Percentiles rank a stretch among this genome's conserved stretches.
phyloP scores from a whole-genome alignment of 2,888 invertebrate species.

The Muschampia plurimacula region DNA sequence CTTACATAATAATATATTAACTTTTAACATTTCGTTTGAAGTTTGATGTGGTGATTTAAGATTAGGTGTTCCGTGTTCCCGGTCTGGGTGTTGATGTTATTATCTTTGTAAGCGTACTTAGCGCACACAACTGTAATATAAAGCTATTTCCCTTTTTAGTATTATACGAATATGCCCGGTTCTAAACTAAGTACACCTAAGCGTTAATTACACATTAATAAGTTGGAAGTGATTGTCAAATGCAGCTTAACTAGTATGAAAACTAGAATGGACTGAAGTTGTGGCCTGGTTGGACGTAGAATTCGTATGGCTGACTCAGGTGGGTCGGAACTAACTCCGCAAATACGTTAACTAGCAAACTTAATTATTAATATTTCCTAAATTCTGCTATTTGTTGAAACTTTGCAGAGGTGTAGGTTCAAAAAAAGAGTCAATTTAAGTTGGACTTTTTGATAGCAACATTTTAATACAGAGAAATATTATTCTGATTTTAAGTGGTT shows the following conservation, averaged over 20 bases:
- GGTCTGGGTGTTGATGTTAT: too few species aligned
- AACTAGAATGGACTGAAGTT: conserved; percentile 1
- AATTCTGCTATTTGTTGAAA: neutral
- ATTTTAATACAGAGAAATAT: neutral
- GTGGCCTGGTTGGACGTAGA: neutral
- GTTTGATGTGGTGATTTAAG: too few species aligned
- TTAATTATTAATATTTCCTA: neutral
- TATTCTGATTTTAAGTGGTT: too few species aligned
- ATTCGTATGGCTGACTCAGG: neutral
- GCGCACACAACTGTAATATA: too few species aligned
- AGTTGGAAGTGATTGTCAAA: conserved; percentile 1
- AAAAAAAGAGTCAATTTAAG: neutral
- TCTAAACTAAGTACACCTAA: neutral
- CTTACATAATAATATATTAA: too few species aligned
- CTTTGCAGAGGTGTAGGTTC: neutral
- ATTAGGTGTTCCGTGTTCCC: too few species aligned
- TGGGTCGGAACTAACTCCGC: conserved; percentile 3
- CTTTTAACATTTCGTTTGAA: too few species aligned
- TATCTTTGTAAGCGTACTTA: too few species aligned
- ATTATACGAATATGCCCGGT: neutral
- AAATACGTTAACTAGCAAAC: conserved; percentile 6
- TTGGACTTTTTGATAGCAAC: neutral
- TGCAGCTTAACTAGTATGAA: conserved; percentile 7
- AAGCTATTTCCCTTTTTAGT: too few species aligned
- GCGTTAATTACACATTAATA: neutral